Evolutionary conservation across 2,113 vertebrate genomes (phyloP), one percentile per base, ranked within the genome.

Genomic region (Ammodytes marinus): DNA sequence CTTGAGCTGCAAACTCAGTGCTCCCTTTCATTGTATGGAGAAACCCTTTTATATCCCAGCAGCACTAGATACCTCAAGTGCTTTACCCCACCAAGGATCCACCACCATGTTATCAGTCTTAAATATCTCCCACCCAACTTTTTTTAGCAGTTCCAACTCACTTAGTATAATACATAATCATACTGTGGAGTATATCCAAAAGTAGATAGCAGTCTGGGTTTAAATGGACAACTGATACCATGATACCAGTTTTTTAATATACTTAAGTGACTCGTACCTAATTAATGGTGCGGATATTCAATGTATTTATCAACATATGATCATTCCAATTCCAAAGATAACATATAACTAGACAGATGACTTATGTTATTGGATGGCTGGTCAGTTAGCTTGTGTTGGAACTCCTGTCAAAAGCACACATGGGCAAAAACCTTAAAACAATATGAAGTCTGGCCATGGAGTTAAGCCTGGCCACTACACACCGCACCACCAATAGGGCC

Each of bases 31-130:
- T 87, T 86, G 85, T 88, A 10, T 17, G 5, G 59, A 73, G 55
- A 50, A 77, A 71, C 10, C 71, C 74, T 39, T 87, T 87, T 85
- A 63, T 84, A 55, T 42, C 74, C 64, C 81, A 70, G 49, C 73
- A 88, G 53, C 77, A 85, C 46, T 73, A 85, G 89, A 91, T 80
- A 85, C 46, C 70, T 1, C 0, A 11, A 52, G 65, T 46, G 86
- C 85, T 74, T 78, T 54, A 42, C 42, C 50, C 69, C 63, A 40
- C 50, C 45, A 78, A 42, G 53, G 65, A 50, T 64, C 55, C 27
- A 57, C 58, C 64, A 59, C 68, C 66, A 43, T 61, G 46, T 66
- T 50, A 47, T 39, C 57, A 60, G 69, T 66, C 76, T 70, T 43
- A 74, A 19, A 57, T 74, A 50, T 57, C 19, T 42, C 63, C 14